These are phyloP conservation scores for Chirona hameri DNA, from an alignment of 2,888 invertebrate species.

Conservation along the genomic window DNA sequence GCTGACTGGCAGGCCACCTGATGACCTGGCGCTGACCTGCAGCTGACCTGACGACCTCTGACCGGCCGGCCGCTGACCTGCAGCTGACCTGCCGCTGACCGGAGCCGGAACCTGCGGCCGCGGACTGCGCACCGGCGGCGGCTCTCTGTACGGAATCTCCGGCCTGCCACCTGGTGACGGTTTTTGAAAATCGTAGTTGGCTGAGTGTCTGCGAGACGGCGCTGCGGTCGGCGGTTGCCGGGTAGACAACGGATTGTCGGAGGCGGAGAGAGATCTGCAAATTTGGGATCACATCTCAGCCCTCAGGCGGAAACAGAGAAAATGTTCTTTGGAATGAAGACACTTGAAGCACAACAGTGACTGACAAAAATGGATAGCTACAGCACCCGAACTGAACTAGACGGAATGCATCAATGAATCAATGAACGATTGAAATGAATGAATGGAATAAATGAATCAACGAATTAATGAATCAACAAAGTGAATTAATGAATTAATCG, in stretches of 20 bases:
- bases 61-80: neutral
- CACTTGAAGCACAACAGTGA: too few species aligned
- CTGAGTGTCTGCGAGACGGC: neutral
- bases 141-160: neutral
- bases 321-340: too few species aligned
- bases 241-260: neutral
- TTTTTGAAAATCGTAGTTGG: neutral
- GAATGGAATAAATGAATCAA: too few species aligned
- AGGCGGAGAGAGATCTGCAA: neutral
- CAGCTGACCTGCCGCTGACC: neutral
- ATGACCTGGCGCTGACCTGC: neutral
- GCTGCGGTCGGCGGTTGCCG: neutral
- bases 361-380: too few species aligned
- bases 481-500: too few species aligned
- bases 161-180: neutral
- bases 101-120: neutral
- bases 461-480: too few species aligned
- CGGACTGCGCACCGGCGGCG: neutral
- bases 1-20: neutral
- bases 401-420: too few species aligned
- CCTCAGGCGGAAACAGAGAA: neutral
- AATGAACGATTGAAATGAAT: too few species aligned
- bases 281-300: neutral
- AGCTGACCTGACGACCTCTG: neutral
- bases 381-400: too few species aligned